Base-by-base conservation (phyloP, 1,140 invertebrate genomes). In the Zaprionus lachaisei region DNA sequence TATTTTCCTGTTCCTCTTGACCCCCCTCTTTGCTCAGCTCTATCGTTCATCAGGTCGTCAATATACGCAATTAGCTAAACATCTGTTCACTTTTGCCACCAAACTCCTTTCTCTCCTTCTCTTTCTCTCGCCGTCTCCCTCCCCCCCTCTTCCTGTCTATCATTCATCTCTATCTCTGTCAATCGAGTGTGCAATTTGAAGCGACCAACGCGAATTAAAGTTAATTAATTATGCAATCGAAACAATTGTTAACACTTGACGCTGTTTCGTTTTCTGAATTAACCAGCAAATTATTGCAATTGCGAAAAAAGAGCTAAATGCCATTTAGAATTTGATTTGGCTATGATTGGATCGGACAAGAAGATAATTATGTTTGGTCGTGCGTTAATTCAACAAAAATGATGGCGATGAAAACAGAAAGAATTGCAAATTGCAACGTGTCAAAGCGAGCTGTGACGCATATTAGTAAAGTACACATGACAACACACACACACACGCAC, bases 401-500 rank as follows among this genome's bases (percentile, higher is more conserved):
- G 12, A 26, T 34, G 31, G 56, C 38, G 2, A 28, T 15, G 17
- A 55, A 38, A 66, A 41, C 17, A n/a, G 15, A 31, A 62, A 47
- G 24, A 62, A 44, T 26, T 24, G 54, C 82, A 84, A 47, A 85
- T 79, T 85, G 81, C 79, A 84, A 84, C 74, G 81, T 85, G 81
- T 73, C 82, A 70, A 70, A 85, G 70, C 82, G 74, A 62, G 65
- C 78, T 64, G 57, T 69, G 64, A 70, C 49, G 78, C 73, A 81
- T 85, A 81, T 84, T 84, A 81, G 81, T 81, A 81, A 78, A 81
- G 82, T 51, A 84, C 58, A 80, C 68, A 77, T 68, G 57, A 51
- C 1, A 2, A 22, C 20, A 22, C 20, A 72, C 47, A n/a, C 58
- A 47, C 72, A 41, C 22, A 49, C 58, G 31, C 56, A 20, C 17